Base-by-base conservation (phyloP, 2,113 vertebrate genomes). In the Centropus unirufus region DNA sequence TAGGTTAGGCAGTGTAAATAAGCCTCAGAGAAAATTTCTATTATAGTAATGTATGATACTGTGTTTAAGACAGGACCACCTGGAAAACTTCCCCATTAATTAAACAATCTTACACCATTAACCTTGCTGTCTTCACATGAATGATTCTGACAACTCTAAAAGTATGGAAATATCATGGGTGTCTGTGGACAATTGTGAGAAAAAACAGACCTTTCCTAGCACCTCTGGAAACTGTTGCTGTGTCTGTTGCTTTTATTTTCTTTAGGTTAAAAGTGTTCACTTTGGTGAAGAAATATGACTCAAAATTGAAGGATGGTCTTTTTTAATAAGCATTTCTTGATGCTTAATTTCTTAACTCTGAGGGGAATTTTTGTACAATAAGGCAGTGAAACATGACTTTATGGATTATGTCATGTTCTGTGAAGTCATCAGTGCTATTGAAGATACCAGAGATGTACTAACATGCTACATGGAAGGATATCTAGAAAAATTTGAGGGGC, bases 401-500 rank as follows among this genome's bases (percentile, higher is more conserved):
- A 74, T 66, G 64, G 51, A 22, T 86, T 93, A 72, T 59, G 49
- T 90, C 82, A 90, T 78, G 52, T 81, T 72, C 61, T 68, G 14
- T 63, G 77, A 83, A 85, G 70, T 93, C 92, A 96, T 93, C 77
- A 82, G 54, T 76, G 47, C 36, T 74, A 67, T 9, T 84, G 86
- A 95, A 81, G 76, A 67, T 93, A 92, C 49, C 93, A 82, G 83
- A 90, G 87, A 81, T 79, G 46, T 62, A 75, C 39, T 79, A 76
- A 92, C 96, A 95, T 94, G 95, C 78, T 92, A 89, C 64, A 59
- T 85, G 52, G 88, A 94, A 97, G 55, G 69, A 16, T 88, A 88
- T 93, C 91, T 77, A 64, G 57, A 95, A 24, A 93, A 95, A 89
- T 85, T 95, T 93, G 63, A 89, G 82, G 83, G 91, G 79, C 88